A percentile compares a stretch with the other conserved stretches of the same genome.
phyloP scores from a whole-genome alignment of 37 sponge, comb jelly and placozoan genomes.

The Axinella damicornis region DNA sequence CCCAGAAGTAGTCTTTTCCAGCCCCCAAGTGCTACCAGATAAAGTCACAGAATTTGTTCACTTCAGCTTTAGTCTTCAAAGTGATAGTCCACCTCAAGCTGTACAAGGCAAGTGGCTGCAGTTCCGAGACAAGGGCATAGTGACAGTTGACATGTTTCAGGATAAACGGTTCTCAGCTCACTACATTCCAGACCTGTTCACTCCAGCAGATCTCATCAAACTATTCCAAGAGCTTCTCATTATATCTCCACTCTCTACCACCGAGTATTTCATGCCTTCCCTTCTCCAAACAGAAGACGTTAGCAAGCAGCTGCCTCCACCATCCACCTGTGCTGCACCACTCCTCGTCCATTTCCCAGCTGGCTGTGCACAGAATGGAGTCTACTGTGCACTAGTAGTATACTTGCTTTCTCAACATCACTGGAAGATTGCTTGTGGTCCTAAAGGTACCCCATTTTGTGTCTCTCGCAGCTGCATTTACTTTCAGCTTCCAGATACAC shows the following conservation, averaged over 20 bases:
- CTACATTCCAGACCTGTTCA: not conserved
- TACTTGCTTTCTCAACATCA: no score
- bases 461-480: no score
- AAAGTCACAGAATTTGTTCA: not conserved
- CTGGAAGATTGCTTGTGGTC: no score
- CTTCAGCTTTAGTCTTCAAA: not conserved
- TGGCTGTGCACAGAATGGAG: no score
- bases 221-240: not conserved
- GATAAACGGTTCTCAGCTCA: not conserved
- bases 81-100: not conserved
- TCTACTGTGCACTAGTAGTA: no score
- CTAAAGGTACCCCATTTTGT: no score
- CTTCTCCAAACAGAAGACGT: not conserved
- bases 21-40: not conserved
- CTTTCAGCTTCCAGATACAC: no score
- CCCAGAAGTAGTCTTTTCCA: not conserved
- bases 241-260: not conserved
- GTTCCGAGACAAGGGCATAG: not conserved
- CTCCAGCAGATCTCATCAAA: not conserved
- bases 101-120: not conserved
- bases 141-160: not conserved
- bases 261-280: conserved; percentile 3
- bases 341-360: no score
- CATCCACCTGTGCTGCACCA: no score
- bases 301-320: no score